These are phyloP conservation scores for Heliconius aoede DNA, from an alignment of 2,888 invertebrate genomes.

Conservation along the genomic window DNA sequence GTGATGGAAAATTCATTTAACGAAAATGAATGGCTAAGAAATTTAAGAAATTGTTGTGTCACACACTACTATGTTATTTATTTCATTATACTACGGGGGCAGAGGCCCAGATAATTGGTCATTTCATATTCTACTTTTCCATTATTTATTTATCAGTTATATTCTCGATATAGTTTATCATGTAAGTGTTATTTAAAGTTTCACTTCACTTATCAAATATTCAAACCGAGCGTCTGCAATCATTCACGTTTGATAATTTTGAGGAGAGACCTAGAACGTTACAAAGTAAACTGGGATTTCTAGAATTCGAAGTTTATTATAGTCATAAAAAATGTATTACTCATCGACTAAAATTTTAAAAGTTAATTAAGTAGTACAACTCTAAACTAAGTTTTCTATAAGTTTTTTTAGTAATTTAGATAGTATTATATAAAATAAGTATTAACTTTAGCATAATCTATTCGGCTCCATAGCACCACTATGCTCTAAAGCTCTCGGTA, in stretches of 20 bases:
- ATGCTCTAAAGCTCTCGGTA: slow-evolving; percentile 75
- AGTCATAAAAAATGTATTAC: not conserved
- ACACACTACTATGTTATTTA: too few relatives aligned
- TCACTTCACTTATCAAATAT: not conserved
- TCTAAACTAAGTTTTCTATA: not conserved
- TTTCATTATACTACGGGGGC: too few relatives aligned
- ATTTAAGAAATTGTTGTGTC: too few relatives aligned
- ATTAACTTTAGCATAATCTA: slow-evolving; percentile 53
- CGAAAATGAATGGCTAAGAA: too few relatives aligned
- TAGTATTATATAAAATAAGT: slow-evolving; percentile 43
- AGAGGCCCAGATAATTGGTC: too few relatives aligned
- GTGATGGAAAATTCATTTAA: too few relatives aligned
- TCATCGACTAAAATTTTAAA: not conserved
- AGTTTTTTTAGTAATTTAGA: slow-evolving; percentile 31
- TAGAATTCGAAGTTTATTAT: not conserved
- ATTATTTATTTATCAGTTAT: too few relatives aligned
- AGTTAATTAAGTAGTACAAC: not conserved
- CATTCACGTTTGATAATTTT: not conserved
- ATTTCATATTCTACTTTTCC: too few relatives aligned
- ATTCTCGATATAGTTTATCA: not conserved
- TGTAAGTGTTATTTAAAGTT: not conserved
- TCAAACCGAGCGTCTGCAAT: not conserved
- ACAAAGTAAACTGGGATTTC: not conserved
- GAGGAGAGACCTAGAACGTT: slow-evolving; percentile 45
- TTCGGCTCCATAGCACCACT: slow-evolving; percentile 82